Evolutionary conservation across 2,113 vertebrate species (phyloP).

Genomic region (Xenotilapia leptura): DNA sequence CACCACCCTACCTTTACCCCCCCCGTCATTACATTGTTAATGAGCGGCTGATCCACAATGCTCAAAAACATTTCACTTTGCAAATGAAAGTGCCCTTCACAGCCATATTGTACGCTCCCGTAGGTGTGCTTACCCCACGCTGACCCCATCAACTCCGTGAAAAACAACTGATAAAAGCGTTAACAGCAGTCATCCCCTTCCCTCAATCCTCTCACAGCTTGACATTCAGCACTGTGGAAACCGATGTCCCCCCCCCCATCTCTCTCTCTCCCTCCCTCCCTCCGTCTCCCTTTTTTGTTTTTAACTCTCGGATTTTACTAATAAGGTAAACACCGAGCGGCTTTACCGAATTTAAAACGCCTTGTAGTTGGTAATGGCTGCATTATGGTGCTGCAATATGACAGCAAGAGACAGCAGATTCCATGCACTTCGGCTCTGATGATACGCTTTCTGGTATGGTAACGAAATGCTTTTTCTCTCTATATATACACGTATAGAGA

Average conservation of each 20-base stretch:
- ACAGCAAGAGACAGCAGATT: background rate
- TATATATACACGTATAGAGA: background rate
- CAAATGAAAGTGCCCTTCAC: constrained; percentile 57
- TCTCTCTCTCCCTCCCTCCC: background rate
- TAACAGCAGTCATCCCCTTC: constrained; percentile 36
- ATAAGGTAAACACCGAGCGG: constrained; percentile 20
- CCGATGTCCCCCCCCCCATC: background rate
- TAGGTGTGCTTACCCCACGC: constrained; percentile 50
- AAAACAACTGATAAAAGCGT: constrained; percentile 61
- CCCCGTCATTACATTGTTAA: constrained; percentile 37
- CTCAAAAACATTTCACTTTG: constrained; percentile 45
- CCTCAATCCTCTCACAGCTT: constrained; percentile 29
- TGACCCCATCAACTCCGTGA: constrained; percentile 58
- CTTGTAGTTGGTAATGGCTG: background rate
- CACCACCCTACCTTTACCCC: background rate
- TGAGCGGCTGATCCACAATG: constrained; percentile 17
- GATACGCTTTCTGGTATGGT: background rate
- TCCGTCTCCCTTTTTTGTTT: background rate
- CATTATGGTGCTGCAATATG: constrained; percentile 29
- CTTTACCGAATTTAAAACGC: background rate
- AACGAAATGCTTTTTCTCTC: background rate
- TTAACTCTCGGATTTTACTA: constrained; percentile 1
- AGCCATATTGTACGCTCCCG: constrained; percentile 22
- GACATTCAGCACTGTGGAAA: constrained; percentile 27
- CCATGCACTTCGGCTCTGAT: background rate